Percentiles rank a stretch among this genome's conserved stretches.
Evolutionary conservation across 1,140 invertebrate genomes (phyloP).

Genomic region (Metaphire vulgaris): DNA sequence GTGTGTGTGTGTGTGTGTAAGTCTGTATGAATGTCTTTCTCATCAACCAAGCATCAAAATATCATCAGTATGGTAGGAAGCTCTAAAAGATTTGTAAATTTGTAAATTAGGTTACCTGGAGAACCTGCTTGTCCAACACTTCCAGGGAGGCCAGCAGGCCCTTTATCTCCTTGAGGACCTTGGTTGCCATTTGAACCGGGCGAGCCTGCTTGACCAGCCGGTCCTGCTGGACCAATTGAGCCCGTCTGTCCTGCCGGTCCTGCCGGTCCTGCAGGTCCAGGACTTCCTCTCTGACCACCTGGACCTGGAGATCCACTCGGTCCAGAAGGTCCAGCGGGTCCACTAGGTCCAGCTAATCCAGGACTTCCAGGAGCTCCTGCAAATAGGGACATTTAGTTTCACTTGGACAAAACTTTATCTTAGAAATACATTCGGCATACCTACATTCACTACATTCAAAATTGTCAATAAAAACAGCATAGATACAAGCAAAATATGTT

Average conservation of each 20-base stretch:
- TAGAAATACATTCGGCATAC: no score
- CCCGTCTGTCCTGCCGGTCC: constrained; percentile 4
- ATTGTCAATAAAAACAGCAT: no score
- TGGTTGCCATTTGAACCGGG: constrained; percentile 8
- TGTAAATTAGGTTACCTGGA: no score
- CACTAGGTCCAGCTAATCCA: constrained; percentile 6
- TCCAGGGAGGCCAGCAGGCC: constrained; percentile 18
- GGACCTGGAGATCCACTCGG: constrained; percentile 20
- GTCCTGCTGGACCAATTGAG: constrained; percentile 11
- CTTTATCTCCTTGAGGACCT: constrained; percentile 5
- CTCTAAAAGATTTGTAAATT: no score
- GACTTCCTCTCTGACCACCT: constrained; percentile 11
- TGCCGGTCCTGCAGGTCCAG: constrained; percentile 7
- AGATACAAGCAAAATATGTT: no score
- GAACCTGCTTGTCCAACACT: not conserved
- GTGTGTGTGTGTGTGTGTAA: no score
- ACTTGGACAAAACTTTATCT: no score
- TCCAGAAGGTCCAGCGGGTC: constrained; percentile 13
- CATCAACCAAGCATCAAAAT: no score
- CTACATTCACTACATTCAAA: no score
- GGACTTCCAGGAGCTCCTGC: constrained; percentile 14
- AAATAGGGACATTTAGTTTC: no score
- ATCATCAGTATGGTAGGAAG: no score
- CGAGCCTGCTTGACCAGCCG: not conserved
- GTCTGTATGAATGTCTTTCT: no score